Percentiles rank a stretch among this genome's conserved stretches.
These are phyloP conservation scores for Grammomys surdaster DNA, from an alignment of 2,113 vertebrate genomes.

Conservation along the genomic window DNA sequence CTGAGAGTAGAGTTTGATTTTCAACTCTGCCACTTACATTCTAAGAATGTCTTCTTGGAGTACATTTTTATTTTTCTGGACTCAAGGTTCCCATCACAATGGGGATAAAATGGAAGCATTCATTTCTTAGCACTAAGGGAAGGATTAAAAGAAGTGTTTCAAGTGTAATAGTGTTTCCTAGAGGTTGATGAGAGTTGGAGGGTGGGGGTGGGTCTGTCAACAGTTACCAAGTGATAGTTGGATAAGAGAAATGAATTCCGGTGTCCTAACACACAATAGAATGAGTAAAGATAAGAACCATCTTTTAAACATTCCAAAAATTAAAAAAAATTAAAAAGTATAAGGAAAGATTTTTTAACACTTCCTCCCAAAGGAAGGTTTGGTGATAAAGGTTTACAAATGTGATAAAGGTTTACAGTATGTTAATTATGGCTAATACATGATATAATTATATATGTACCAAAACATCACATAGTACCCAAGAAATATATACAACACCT, in stretches of 20 bases:
- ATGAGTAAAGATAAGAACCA: not conserved
- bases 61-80: not conserved
- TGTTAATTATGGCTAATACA: not conserved
- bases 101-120: not conserved
- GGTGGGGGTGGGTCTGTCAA: too few species aligned
- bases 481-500: not conserved
- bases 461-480: not conserved
- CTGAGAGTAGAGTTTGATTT: not conserved
- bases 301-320: not conserved
- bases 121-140: not conserved
- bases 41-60: not conserved
- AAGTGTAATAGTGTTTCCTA: not conserved
- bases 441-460: not conserved
- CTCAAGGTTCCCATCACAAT: not conserved
- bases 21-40: not conserved
- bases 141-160: not conserved
- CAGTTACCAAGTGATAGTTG: not conserved
- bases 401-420: not conserved
- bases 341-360: not conserved
- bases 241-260: not conserved
- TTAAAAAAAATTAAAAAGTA: not conserved
- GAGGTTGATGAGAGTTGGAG: not conserved
- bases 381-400: not conserved
- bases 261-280: not conserved
- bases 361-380: fast-evolving